phyloP scores from a whole-genome alignment of 2,113 vertebrate species.

The Lagopus leucura region DNA sequence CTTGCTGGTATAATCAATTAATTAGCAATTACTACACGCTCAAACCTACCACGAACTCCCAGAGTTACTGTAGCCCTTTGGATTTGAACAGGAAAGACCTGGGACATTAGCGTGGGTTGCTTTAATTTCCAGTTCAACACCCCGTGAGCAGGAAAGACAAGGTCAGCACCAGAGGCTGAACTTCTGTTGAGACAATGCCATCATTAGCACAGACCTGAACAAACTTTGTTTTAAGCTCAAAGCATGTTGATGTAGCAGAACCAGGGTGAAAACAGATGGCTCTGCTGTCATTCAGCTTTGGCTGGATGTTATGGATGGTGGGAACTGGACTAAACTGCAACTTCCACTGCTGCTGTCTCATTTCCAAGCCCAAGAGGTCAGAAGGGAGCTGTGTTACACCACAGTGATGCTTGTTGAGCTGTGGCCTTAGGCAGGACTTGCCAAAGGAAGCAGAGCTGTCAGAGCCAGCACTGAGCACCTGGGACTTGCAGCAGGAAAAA shows the following conservation, averaged over 20 bases:
- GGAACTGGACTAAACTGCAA: background rate
- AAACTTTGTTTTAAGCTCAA: background rate
- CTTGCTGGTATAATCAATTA: background rate
- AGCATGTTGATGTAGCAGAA: background rate
- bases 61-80: background rate
- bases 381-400: background rate
- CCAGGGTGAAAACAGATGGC: background rate
- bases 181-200: conserved; percentile 6
- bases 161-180: background rate
- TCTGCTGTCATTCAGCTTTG: rapidly evolving
- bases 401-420: rapidly evolving
- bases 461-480: background rate
- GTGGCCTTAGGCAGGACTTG: rapidly evolving
- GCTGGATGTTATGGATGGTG: background rate
- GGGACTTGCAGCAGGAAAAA: rapidly evolving
- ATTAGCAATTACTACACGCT: background rate
- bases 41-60: background rate
- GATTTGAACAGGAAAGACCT: background rate
- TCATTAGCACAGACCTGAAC: background rate
- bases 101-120: rapidly evolving
- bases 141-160: conserved; percentile 40
- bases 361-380: background rate
- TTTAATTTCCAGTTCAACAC: background rate
- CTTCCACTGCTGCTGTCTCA: background rate
- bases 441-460: background rate